These are phyloP conservation scores for Orthosia gracilis DNA, from an alignment of 2,888 invertebrate species.

Conservation along the genomic window DNA sequence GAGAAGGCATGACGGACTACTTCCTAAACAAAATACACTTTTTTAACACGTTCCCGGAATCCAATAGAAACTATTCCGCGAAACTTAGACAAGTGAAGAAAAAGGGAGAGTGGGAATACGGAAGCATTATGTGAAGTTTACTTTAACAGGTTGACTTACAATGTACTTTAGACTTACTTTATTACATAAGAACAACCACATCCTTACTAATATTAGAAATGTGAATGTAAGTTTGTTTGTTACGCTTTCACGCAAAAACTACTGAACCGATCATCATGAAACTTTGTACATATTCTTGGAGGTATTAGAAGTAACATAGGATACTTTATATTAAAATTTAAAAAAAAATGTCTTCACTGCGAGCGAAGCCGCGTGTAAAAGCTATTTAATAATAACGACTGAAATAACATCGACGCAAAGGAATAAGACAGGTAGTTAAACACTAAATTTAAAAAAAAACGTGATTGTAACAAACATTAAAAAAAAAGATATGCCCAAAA, in stretches of 20 bases:
- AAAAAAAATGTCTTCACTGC: too few species aligned
- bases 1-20: slow-evolving; percentile 65
- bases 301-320: too few species aligned
- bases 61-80: slow-evolving; percentile 54
- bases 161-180: not conserved
- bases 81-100: slow-evolving; percentile 54
- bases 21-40: slow-evolving; percentile 63
- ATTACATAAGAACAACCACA: not conserved
- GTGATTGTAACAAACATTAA: not conserved
- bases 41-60: slow-evolving; percentile 61
- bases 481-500: slow-evolving; percentile 24
- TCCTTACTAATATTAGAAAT: too few species aligned
- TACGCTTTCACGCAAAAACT: too few species aligned
- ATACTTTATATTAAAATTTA: too few species aligned
- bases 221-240: too few species aligned
- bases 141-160: slow-evolving; percentile 17
- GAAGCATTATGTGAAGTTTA: slow-evolving; percentile 9
- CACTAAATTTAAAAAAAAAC: not conserved
- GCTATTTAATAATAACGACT: not conserved
- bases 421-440: not conserved
- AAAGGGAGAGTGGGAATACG: slow-evolving; percentile 33
- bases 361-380: too few species aligned
- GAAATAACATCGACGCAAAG: not conserved
- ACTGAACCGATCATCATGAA: too few species aligned
- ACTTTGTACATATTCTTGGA: too few species aligned